Evolutionary conservation across 2,113 vertebrate genomes (phyloP).

Genomic region (Orthonyx spaldingii): DNA sequence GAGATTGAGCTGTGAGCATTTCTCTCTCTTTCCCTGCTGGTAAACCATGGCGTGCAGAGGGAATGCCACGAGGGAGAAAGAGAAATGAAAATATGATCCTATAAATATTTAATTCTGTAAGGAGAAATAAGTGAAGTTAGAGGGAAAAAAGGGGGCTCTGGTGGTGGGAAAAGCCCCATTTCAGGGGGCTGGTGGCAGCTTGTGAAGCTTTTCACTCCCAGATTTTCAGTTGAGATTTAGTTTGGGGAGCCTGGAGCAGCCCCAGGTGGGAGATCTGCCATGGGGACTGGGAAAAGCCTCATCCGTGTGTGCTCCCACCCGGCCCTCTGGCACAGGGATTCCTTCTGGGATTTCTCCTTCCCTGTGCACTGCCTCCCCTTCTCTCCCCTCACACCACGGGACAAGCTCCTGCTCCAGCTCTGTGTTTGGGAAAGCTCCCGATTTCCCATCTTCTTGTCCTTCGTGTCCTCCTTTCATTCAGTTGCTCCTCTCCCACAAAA

Average conservation of each 20-base stretch:
- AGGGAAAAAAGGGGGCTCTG: accelerated
- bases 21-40: background rate
- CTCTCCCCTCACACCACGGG: accelerated
- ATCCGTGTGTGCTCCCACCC: accelerated
- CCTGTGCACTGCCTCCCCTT: background rate
- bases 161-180: background rate
- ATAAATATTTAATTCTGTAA: background rate
- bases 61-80: background rate
- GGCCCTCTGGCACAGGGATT: background rate
- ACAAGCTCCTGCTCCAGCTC: background rate
- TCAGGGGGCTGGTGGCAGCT: background rate
- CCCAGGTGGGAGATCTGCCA: background rate
- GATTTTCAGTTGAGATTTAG: accelerated
- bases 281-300: background rate
- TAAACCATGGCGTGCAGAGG: background rate
- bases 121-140: background rate
- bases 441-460: background rate
- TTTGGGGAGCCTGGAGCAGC: background rate
- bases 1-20: background rate
- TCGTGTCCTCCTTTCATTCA: too few relatives aligned
- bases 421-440: background rate
- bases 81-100: background rate
- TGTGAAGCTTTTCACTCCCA: background rate
- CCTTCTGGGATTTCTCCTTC: background rate
- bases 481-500: background rate